phyloP scores from a whole-genome alignment of 2,797 vertebrate species.

The Valencia hispanica region DNA sequence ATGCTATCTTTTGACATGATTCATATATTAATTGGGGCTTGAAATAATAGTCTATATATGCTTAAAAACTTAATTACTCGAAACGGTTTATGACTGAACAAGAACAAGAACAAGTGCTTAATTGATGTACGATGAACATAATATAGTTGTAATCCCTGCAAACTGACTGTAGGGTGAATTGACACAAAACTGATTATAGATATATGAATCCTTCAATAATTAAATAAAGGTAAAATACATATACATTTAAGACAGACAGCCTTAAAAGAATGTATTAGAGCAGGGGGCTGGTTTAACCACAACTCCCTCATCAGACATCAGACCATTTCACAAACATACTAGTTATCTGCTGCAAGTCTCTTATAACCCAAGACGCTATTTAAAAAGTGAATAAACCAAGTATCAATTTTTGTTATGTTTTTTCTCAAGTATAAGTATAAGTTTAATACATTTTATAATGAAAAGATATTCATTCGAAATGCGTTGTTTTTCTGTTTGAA shows the following conservation, averaged over 20 bases:
- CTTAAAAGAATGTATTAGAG: conserved; percentile 57
- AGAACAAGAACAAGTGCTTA: too few species aligned
- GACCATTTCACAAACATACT: conserved; percentile 37
- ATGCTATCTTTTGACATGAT: not conserved
- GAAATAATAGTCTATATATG: not conserved
- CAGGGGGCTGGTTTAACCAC: conserved; percentile 40
- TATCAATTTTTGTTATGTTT: conserved; percentile 39
- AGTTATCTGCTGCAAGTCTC: conserved; percentile 22
- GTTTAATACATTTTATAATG: too few species aligned
- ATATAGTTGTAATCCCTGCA: too few species aligned
- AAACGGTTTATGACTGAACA: not conserved
- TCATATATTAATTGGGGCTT: not conserved
- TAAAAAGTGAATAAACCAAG: conserved; percentile 55
- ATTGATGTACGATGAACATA: too few species aligned
- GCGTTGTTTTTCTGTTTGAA: too few species aligned
- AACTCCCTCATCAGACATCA: conserved; percentile 65
- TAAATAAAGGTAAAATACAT: not conserved
- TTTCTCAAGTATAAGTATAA: too few species aligned
- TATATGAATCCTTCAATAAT: too few species aligned
- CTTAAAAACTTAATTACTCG: not conserved
- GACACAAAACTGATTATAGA: too few species aligned
- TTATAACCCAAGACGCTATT: conserved; percentile 54
- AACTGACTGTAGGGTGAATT: too few species aligned
- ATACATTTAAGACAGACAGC: conserved; percentile 14
- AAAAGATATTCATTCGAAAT: too few species aligned